phyloP scores from a whole-genome alignment of 2,113 vertebrate genomes.

The Petrocephalus microphthalmus region DNA sequence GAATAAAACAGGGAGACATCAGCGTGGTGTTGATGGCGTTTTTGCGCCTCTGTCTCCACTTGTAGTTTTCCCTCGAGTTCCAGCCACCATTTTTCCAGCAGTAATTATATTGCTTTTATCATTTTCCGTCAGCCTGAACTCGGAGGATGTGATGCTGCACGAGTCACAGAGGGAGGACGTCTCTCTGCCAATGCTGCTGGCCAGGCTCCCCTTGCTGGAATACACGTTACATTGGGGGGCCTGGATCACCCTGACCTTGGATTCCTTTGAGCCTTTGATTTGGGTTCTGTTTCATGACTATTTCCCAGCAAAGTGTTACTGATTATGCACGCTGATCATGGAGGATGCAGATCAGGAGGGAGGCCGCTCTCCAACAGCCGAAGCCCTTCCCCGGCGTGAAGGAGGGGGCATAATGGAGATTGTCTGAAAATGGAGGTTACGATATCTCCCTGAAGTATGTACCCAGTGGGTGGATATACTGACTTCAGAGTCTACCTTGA shows the following conservation, averaged over 20 bases:
- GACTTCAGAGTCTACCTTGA: constrained; percentile 35
- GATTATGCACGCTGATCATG: background rate
- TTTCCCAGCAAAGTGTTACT: background rate
- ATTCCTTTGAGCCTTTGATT: background rate
- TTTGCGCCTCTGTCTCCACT: background rate
- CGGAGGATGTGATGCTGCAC: constrained; percentile 25
- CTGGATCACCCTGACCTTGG: background rate
- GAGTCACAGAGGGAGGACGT: constrained; percentile 21
- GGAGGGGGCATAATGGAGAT: background rate
- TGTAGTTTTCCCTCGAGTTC: background rate
- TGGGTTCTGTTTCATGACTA: background rate
- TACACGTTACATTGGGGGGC: background rate
- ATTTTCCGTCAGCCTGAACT: background rate
- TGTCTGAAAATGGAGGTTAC: background rate
- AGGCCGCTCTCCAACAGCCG: background rate
- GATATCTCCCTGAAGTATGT: constrained; percentile 16
- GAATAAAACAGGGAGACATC: background rate
- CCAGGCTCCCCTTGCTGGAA: constrained; percentile 17
- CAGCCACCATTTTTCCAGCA: background rate
- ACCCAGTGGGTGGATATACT: background rate
- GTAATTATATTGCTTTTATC: background rate
- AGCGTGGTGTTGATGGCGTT: background rate
- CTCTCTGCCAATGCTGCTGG: constrained; percentile 49
- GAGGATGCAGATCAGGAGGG: background rate
- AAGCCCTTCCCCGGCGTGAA: background rate